A percentile compares a stretch with the other conserved stretches of the same genome.
Evolutionary conservation across 2,113 vertebrate species (phyloP).

Genomic region (mouse (Mus musculus)): GRCm39 chr1:41487001-41487500

Average conservation of each 20-base stretch:
- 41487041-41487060: neutral
- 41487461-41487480: too few relatives aligned
- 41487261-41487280: neutral
- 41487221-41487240: neutral
- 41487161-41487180: neutral
- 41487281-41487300: neutral
- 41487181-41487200: neutral
- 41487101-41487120: neutral
- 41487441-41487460: neutral
- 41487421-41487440: neutral
- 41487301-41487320: slow-evolving; percentile 5
- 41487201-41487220: neutral
- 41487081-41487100: neutral
- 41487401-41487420: neutral
- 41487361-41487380: neutral
- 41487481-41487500: neutral
- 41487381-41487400: too few relatives aligned
- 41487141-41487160: neutral
- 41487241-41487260: neutral
- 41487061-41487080: neutral
- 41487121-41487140: neutral
- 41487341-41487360: neutral
- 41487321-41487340: neutral
- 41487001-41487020: neutral
- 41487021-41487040: neutral